Evolutionary conservation across 2,888 invertebrate species (phyloP).

Genomic region (Tiphia femorata): DNA sequence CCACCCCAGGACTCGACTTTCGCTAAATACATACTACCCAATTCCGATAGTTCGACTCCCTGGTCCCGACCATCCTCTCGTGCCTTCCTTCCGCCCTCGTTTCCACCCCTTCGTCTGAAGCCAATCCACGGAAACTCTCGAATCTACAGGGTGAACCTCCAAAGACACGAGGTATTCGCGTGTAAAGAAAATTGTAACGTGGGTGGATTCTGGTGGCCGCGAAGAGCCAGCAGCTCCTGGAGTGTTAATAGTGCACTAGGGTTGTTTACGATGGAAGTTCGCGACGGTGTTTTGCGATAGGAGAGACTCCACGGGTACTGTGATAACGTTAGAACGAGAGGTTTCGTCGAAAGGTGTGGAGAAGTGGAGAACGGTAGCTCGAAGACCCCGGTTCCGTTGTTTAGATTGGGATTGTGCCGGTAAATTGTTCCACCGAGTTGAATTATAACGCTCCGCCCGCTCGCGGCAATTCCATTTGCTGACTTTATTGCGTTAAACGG

Average conservation of each 20-base stretch:
- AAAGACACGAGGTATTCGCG: too few relatives aligned
- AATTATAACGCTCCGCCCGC: conserved; percentile 53
- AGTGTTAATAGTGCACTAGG: conserved; percentile 29
- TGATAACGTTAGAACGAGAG: too few relatives aligned
- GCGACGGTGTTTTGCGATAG: conserved; percentile 39
- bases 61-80: too few relatives aligned
- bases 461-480: conserved; percentile 48
- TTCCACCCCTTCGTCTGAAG: too few relatives aligned
- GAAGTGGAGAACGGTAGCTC: too few relatives aligned
- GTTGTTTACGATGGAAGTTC: conserved; percentile 52
- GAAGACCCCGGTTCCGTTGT: too few relatives aligned
- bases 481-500: conserved; percentile 46
- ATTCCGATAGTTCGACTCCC: too few relatives aligned
- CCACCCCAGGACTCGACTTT: neutral
- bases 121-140: too few relatives aligned
- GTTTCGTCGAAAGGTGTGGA: conserved; percentile 9
- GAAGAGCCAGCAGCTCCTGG: neutral
- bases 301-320: too few relatives aligned
- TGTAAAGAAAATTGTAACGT: conserved; percentile 2
- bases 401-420: conserved; percentile 48
- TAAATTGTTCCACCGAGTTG: conserved; percentile 57
- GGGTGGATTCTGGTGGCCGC: neutral
- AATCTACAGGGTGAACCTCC: too few relatives aligned
- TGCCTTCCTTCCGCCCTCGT: too few relatives aligned
- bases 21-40: neutral